Evolutionary conservation across 2,888 invertebrate species (phyloP), one percentile per base, ranked within the genome.

Genomic region (Trachelus stipa): DNA sequence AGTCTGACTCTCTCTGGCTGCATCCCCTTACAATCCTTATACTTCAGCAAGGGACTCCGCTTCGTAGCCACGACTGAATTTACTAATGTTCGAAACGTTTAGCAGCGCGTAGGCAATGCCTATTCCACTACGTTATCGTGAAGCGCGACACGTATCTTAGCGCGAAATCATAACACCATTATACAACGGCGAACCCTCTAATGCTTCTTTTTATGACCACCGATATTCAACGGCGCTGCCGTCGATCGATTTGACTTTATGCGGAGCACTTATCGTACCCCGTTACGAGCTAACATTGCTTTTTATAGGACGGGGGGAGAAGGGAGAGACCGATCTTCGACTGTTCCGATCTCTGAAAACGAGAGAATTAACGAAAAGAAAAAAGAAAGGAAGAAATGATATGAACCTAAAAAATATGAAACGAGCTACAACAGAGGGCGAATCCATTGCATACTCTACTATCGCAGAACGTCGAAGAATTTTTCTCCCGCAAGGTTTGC

Each of bases 271-370:
- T 91, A 91, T 91, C 91, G 90, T 91, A 86, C 88, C 86, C 87
- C 87, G 90, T 91, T 91, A 91, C 89, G 91, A 90, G 87, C 87
- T 85, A 87, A 86, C 91, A 90, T 91, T 91, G 89, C 84, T 88
- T 91, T 91, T 91, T 91, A 91, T 87, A 87, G 87, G 85, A 81
- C 79, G 78, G 83, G 82, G 40, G 56, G 23, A 9, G 15, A 85
- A 85, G 85, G 80, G 77, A 69, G 68, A 69, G 75, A 69, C 86
- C 83, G 84, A 85, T 56, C 56, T 56, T 56, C 23, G 56, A 56
- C 56, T 85, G 86, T 86, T 86, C 87, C 86, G 85, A 88, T 85
- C 84, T 82, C 81, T 80, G 56, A 9, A 56, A 56, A 56, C 56
- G 56, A 56, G 56, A 56, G 56, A 56, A 56, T 56, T 56, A 56